phyloP scores from a whole-genome alignment of 1,140 invertebrate species.

The Pseudobourletiella spinata region DNA sequence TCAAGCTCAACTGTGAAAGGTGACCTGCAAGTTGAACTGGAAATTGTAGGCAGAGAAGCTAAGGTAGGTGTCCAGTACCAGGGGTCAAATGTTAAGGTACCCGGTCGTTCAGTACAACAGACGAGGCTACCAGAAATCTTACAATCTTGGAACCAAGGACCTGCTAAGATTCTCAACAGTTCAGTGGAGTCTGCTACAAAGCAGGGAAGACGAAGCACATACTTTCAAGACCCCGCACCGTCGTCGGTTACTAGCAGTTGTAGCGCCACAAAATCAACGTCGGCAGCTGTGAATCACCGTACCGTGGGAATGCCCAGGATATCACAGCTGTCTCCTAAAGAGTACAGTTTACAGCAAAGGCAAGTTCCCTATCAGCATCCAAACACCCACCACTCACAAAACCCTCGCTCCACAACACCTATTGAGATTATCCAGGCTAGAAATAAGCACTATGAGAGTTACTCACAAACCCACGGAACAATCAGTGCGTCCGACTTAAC shows the following conservation, averaged over 20 bases:
- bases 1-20: too few relatives aligned
- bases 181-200: neutral
- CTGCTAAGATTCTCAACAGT: neutral
- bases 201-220: neutral
- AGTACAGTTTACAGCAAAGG: neutral
- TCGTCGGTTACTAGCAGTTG: too few relatives aligned
- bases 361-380: neutral
- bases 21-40: too few relatives aligned
- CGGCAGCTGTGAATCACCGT: too few relatives aligned
- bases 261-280: neutral
- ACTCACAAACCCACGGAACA: constrained; percentile 6
- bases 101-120: too few relatives aligned
- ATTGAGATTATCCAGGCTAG: neutral
- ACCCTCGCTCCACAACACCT: neutral
- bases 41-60: too few relatives aligned
- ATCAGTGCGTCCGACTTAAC: constrained; percentile 12
- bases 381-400: neutral
- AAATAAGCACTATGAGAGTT: constrained; percentile 6
- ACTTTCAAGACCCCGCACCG: constrained; percentile 3
- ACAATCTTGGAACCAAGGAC: constrained; percentile 1
- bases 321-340: too few relatives aligned
- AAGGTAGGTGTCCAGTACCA: too few relatives aligned
- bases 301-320: too few relatives aligned
- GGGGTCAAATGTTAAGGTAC: too few relatives aligned
- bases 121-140: constrained; percentile 5